A percentile compares a stretch with the other conserved stretches of the same genome.
phyloP scores from a whole-genome alignment of 2,797 vertebrate species.

The Acrossocheilus wenchowensis region DNA sequence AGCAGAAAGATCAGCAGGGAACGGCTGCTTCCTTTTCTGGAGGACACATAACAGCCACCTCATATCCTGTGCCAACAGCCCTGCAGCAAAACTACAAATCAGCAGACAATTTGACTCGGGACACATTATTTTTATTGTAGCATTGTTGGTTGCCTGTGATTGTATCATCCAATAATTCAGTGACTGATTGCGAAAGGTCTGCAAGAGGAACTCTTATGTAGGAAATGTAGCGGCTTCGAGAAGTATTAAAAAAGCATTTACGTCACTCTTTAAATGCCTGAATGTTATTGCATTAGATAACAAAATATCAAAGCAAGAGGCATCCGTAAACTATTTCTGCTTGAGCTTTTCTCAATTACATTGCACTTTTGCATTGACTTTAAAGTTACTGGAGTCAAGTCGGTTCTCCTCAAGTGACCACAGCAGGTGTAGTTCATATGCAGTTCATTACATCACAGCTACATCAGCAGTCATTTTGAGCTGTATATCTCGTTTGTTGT shows the following conservation, averaged over 20 bases:
- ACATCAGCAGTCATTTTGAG: not conserved
- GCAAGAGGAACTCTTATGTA: not conserved
- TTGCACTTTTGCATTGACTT: not conserved
- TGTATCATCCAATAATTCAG: not conserved
- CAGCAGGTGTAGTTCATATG: not conserved
- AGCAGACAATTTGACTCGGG: not conserved
- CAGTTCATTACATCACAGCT: not conserved
- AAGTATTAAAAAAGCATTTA: not conserved
- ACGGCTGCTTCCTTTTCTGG: conserved; percentile 30
- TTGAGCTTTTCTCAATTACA: not conserved
- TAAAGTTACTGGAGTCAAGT: not conserved
- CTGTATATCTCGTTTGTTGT: not conserved
- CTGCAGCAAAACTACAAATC: not conserved
- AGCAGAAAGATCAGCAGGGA: conserved; percentile 40
- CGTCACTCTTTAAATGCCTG: not conserved
- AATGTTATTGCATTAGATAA: not conserved
- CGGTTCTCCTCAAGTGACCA: not conserved
- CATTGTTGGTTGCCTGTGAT: not conserved
- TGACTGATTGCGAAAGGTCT: not conserved
- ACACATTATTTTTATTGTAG: not conserved
- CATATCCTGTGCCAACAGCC: conserved; percentile 26
- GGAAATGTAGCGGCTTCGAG: not conserved
- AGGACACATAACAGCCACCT: conserved; percentile 20
- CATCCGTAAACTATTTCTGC: not conserved
- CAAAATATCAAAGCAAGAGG: not conserved